Percentiles rank a stretch among this genome's conserved stretches.
These are phyloP conservation scores for Paracyclopina nana DNA, from an alignment of 1,140 invertebrate genomes.

Conservation along the genomic window DNA sequence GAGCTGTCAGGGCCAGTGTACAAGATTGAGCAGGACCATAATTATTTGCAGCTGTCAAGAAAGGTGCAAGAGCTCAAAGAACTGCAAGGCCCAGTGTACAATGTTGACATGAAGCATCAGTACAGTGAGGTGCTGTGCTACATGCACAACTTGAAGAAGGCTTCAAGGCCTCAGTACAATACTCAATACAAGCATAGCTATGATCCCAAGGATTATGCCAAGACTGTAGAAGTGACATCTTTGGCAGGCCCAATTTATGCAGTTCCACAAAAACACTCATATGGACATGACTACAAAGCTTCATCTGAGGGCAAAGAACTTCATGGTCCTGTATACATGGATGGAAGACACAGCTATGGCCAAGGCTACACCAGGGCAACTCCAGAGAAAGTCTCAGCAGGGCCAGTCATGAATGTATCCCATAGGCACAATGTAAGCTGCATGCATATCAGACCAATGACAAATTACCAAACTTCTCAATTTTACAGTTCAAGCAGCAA, in stretches of 20 bases:
- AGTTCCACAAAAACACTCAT: constrained; percentile 1
- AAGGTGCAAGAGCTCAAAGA: constrained; percentile 7
- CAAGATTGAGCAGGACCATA: constrained; percentile 10
- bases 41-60: not conserved
- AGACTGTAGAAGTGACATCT: not conserved
- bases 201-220: not conserved
- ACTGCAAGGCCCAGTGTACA: constrained; percentile 8
- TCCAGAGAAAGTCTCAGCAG: not conserved
- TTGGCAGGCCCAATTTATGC: constrained; percentile 4
- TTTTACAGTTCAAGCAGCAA: constrained; percentile 13
- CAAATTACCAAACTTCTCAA: no score
- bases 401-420: not conserved
- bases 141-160: not conserved
- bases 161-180: not conserved
- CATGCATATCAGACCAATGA: no score
- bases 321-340: constrained; percentile 14
- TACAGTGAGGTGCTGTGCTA: not conserved
- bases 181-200: not conserved
- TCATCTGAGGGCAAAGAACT: constrained; percentile 2
- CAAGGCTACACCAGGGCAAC: constrained; percentile 1
- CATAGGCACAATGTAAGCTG: no score
- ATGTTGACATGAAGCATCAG: constrained; percentile 9
- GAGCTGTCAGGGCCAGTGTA: constrained; percentile 8
- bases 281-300: constrained; percentile 14
- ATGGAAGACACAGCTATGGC: constrained; percentile 11